Percentiles rank a stretch among this genome's conserved stretches.
phyloP scores from a whole-genome alignment of 2,888 invertebrate genomes.

The Aplocera efformata region DNA sequence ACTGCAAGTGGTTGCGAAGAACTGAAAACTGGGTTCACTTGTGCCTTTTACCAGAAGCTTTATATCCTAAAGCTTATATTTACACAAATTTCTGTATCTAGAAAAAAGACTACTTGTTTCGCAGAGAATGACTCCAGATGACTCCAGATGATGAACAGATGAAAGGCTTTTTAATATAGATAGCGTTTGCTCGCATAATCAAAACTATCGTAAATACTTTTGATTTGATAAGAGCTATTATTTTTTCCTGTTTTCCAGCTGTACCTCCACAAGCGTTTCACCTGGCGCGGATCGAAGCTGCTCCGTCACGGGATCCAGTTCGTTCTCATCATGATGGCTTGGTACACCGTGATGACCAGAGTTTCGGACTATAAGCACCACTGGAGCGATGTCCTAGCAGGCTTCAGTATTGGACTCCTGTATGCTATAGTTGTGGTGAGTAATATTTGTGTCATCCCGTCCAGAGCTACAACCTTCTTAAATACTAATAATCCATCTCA shows the following conservation, averaged over 20 bases:
- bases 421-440: conserved; percentile 87
- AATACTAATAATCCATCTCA: no score
- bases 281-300: conserved; percentile 89
- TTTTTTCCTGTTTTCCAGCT: conserved; percentile 83
- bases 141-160: no score
- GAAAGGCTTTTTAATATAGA: no score
- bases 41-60: no score
- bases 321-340: conserved; percentile 87
- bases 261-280: conserved; percentile 92
- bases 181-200: no score
- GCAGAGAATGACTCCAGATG: no score
- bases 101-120: no score
- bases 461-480: background rate
- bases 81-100: no score
- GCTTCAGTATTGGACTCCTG: conserved; percentile 85
- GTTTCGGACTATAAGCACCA: conserved; percentile 99
- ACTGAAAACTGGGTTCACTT: no score
- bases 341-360: conserved; percentile 93
- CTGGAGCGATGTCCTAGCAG: conserved; percentile 97
- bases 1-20: no score
- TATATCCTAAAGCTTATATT: no score
- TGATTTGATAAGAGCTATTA: background rate
- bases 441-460: conserved; percentile 36
- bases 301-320: conserved; percentile 93
- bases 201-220: no score